Evolutionary conservation across 2,888 invertebrate species (phyloP).

Genomic region (Papilio gigon): DNA sequence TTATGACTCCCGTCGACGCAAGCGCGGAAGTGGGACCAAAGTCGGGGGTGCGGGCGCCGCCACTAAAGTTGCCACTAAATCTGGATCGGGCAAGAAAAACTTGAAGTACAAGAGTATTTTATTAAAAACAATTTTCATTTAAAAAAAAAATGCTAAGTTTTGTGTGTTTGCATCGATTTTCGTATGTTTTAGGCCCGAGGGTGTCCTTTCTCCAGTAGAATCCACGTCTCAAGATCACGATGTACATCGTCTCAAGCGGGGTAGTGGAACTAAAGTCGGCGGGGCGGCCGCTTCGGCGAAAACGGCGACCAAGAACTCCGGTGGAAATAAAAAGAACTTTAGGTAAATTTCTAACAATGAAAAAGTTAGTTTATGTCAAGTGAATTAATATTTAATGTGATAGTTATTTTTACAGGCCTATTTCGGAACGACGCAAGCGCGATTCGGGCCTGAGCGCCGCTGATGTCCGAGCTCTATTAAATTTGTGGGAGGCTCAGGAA

Average conservation of each 20-base stretch:
- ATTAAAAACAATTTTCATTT: not conserved
- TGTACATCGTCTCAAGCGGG: slow-evolving; percentile 69
- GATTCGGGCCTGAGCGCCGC: slow-evolving; percentile 84
- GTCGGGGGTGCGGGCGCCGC: slow-evolving; percentile 78
- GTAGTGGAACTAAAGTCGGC: slow-evolving; percentile 74
- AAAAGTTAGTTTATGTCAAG: too few species aligned
- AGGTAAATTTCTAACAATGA: too few species aligned
- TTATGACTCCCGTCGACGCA: slow-evolving; percentile 72
- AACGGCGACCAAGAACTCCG: slow-evolving; percentile 74
- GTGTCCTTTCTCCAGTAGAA: slow-evolving; percentile 66
- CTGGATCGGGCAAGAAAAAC: slow-evolving; percentile 76
- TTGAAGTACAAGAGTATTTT: slow-evolving; percentile 64
- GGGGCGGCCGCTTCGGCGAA: slow-evolving; percentile 78
- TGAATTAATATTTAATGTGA: slow-evolving; percentile 30
- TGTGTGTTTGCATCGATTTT: slow-evolving; percentile 37
- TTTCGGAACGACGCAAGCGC: slow-evolving; percentile 81
- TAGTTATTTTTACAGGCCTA: slow-evolving; percentile 58
- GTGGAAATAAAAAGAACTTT: slow-evolving; percentile 77
- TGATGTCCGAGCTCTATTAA: slow-evolving; percentile 83
- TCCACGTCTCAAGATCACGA: slow-evolving; percentile 64
- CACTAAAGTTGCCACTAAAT: slow-evolving; percentile 76
- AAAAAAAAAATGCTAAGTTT: not conserved
- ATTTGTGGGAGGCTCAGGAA: slow-evolving; percentile 84
- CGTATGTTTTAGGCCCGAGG: slow-evolving; percentile 60
- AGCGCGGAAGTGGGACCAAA: slow-evolving; percentile 75